Evolutionary conservation across 2,888 invertebrate species (phyloP), one percentile per base, ranked within the genome.

Genomic region (Drosophila affinis): DNA sequence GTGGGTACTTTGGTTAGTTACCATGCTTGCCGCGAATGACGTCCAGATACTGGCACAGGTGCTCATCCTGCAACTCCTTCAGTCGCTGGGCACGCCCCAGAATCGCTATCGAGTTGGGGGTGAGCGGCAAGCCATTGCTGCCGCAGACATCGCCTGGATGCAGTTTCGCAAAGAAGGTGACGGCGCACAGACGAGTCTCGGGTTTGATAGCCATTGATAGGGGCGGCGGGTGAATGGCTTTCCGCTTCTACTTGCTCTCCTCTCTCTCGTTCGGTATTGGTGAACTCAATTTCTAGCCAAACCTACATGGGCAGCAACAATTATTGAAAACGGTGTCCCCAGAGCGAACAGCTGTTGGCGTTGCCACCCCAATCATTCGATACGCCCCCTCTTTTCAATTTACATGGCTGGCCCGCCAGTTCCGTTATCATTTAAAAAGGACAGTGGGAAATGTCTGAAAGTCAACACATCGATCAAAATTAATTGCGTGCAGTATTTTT

Each of bases 81-180:
- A 99, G 93, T 70, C 94, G 93, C 91, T 98, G 98, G 29, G 98
- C 97, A 88, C 95, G 94, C 9, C 99, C 98, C 62, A 98, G 93
- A 89, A 99, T 98, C 62, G 97, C 96, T 72, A 99, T 98, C 0
- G 98, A 98, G 92, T 99, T 98, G 3, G 99, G 98, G 1, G 99
- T 99, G 21, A 99, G 93, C 0, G 99, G 99, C 54, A 99, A 93
- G 1, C 99, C 99, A 93, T 99, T 99, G 78, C 97, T 97, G 10
- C 98, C 98, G 92, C 98, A 99, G 59, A 95, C 95, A 91, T 98
- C 98, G 32, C 96, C 96, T 12, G 97, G 96, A 91, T 98, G 98
- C 88, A 96, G 95, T 89, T 96, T 96, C 0, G 98, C 98, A 92
- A 98, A 97, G 92, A 97, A 98, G 24, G 98, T 98, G 85, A 95